Evolutionary conservation across 2,888 invertebrate species (phyloP).

Genomic region (Spodoptera picta): DNA sequence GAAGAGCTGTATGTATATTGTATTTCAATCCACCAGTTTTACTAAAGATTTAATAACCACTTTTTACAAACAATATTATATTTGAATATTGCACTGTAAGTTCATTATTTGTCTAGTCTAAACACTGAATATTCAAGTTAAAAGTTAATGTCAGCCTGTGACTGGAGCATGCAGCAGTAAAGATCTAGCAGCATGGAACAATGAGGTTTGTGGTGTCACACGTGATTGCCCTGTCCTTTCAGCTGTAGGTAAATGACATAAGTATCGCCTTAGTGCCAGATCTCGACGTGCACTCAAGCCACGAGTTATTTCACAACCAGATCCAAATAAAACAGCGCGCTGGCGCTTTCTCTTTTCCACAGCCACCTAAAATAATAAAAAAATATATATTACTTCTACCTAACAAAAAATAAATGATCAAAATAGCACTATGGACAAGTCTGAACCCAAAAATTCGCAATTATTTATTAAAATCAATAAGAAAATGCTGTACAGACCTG

Average conservation of each 20-base stretch:
- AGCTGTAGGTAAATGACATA: conserved; percentile 91
- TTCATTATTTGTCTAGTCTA: conserved; percentile 26
- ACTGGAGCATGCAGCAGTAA: conserved; percentile 84
- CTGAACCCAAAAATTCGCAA: too few relatives aligned
- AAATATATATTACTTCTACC: background rate
- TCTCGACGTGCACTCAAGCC: conserved; percentile 94
- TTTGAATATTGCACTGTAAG: conserved; percentile 56
- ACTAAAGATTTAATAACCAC: conserved; percentile 41
- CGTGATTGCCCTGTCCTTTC: conserved; percentile 88
- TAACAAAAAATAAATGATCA: background rate
- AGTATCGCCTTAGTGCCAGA: conserved; percentile 91
- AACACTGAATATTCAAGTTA: conserved; percentile 47
- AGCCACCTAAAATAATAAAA: conserved; percentile 85
- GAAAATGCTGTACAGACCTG: conserved; percentile 68
- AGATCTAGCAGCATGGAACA: conserved; percentile 88
- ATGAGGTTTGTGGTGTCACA: conserved; percentile 79
- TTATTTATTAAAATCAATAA: too few relatives aligned
- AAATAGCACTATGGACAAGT: too few relatives aligned
- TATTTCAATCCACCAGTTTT: conserved; percentile 43
- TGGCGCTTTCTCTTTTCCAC: conserved; percentile 89
- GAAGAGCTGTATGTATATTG: conserved; percentile 20
- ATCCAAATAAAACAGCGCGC: conserved; percentile 90
- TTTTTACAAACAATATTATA: conserved; percentile 31
- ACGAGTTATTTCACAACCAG: conserved; percentile 93
- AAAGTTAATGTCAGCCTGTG: conserved; percentile 72